Base-by-base conservation (phyloP, 2,888 invertebrate species). In the Cephonodes hylas region DNA sequence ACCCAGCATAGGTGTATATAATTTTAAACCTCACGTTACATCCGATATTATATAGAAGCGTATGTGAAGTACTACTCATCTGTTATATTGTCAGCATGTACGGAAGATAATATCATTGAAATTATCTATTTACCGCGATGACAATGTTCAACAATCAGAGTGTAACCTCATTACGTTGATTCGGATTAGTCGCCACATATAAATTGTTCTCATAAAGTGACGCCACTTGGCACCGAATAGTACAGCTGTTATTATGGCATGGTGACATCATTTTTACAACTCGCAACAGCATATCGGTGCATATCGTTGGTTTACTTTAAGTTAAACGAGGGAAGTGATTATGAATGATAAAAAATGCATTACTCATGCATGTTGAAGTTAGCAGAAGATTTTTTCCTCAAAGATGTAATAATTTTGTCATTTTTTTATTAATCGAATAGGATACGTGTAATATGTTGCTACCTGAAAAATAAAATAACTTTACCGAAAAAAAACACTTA, bases 221-320 rank as follows among this genome's bases (percentile, higher is more conserved):
- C 85, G 88, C 88, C 83, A 88, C 73, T 84, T 87, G 86, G 85
- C 86, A 84, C 75, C 80, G 77, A 78, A 81, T 82, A 63, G 64
- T 67, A 65, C 70, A 72, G 67, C 69, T 76, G 74, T 74, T 71
- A 71, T 68, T 71, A 71, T 71, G 70, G 69, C 66, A 57, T 56
- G 76, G 70, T 83, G 83, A 83, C 79, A 81, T 84, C 81, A 83
- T 67, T 64, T 63, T 44, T 42, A 46, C 45, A 46, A 38, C n/a
- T 34, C 46, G 31, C 31, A 46, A 7, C 34, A 1, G 46, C 23
- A 20, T 59, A 46, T 46, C 46, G 2, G 15, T 53, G 53, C 31
- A 53, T 2, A 27, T 27, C 48, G n/a, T 46, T 48, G 1, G 18
- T 13, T 53, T 53, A 53, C 3, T 18, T 53, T 18, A 31, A 18